phyloP scores from a whole-genome alignment of 2,113 vertebrate genomes.

The Phalacrocorax carbo region DNA sequence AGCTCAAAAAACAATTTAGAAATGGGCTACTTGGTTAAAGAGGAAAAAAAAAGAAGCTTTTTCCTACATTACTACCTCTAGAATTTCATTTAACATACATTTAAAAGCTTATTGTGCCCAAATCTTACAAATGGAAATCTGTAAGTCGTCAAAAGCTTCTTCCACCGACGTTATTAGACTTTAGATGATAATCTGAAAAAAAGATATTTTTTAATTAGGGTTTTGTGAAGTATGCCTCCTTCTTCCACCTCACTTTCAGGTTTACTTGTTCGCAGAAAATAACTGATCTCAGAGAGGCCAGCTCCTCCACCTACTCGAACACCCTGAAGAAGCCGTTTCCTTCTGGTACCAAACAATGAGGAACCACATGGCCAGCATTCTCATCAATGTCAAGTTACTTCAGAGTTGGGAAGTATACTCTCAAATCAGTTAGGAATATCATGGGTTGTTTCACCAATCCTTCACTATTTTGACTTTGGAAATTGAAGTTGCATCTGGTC shows the following conservation, averaged over 20 bases:
- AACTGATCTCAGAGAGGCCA: neutral
- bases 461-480: neutral
- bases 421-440: neutral
- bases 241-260: neutral
- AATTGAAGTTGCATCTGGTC: neutral
- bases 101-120: neutral
- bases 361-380: neutral
- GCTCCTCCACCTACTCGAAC: neutral
- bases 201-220: neutral
- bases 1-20: neutral
- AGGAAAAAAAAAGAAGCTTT: neutral
- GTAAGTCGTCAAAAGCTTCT: neutral
- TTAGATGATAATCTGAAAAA: neutral
- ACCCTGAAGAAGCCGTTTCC: neutral
- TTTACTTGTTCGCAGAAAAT: neutral
- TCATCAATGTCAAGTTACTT: neutral
- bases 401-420: neutral
- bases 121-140: neutral
- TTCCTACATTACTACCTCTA: neutral
- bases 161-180: neutral
- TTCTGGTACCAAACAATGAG: neutral
- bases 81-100: neutral
- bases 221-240: neutral
- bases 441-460: neutral
- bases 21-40: neutral